Conservation (phyloP, 2,888 invertebrate genomes). For the Aleiodes alternator region DNA sequence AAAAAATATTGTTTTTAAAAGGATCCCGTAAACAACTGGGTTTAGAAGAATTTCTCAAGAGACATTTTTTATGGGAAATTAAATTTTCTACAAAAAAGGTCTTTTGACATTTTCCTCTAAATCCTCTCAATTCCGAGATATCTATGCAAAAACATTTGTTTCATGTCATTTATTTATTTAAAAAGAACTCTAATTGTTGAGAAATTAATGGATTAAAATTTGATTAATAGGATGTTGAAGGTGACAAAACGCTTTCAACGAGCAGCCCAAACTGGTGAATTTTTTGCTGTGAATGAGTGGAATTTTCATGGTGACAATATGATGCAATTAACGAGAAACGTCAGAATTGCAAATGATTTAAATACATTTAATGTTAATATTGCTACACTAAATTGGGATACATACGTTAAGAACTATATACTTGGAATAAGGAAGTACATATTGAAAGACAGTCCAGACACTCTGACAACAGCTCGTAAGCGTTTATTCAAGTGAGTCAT, state of each 20-base stretch:
- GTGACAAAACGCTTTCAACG: conserved; percentile 87
- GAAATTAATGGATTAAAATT: neutral
- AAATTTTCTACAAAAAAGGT: no score
- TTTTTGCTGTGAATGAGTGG: conserved; percentile 92
- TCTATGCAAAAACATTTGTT: no score
- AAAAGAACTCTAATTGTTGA: neutral
- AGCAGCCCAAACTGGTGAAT: conserved; percentile 87
- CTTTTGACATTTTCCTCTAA: no score
- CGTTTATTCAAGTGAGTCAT: conserved; percentile 81
- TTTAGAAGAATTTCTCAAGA: no score
- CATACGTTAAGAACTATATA: conserved; percentile 88
- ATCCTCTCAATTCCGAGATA: no score
- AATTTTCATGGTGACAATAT: conserved; percentile 83
- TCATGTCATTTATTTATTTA: no score
- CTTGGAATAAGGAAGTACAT: conserved; percentile 89
- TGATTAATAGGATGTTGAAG: conserved; percentile 84
- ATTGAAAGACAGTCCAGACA: conserved; percentile 85
- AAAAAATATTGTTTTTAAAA: neutral
- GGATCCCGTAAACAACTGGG: neutral
- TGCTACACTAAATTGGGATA: conserved; percentile 84
- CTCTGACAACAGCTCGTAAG: conserved; percentile 80
- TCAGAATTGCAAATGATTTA: conserved; percentile 77
- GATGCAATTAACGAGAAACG: conserved; percentile 78
- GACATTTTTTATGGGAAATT: no score
- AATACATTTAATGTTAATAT: conserved; percentile 82